A percentile compares a stretch with the other conserved stretches of the same genome.
Conservation (phyloP, 2,797 vertebrate species). For the Tiaroga cobitis region DNA sequence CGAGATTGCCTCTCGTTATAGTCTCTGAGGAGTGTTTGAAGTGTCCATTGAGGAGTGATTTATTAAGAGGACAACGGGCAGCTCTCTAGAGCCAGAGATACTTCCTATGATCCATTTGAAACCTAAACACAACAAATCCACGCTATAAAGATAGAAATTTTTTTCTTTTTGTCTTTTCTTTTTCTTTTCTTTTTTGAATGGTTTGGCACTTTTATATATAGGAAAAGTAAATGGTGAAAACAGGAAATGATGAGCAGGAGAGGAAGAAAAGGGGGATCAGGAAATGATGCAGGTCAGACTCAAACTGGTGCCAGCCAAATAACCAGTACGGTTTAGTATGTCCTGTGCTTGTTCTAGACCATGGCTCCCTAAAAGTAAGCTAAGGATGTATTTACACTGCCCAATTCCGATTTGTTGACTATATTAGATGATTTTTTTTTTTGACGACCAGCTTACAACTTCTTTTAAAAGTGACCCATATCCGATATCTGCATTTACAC, state of each 20-base stretch:
- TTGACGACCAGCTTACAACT: too few species aligned
- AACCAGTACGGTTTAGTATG: not conserved
- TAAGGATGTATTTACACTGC: not conserved
- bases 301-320: not conserved
- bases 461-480: too few species aligned
- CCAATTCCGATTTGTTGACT: too few species aligned
- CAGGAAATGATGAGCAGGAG: not conserved
- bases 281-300: not conserved
- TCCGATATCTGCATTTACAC: too few species aligned
- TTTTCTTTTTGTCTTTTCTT: not conserved
- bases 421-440: too few species aligned
- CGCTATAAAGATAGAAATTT: not conserved
- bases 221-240: not conserved
- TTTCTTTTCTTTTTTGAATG: not conserved
- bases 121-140: not conserved
- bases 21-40: constrained; percentile 26
- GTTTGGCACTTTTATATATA: not conserved
- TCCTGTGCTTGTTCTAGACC: not conserved
- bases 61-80: constrained; percentile 18
- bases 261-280: not conserved
- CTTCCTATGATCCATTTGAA: not conserved
- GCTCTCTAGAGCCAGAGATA: not conserved
- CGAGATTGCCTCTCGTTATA: constrained; percentile 3
- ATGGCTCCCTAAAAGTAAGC: not conserved
- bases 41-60: constrained; percentile 36